phyloP scores from a whole-genome alignment of 2,888 invertebrate species.

The Plemyria rubiginata region DNA sequence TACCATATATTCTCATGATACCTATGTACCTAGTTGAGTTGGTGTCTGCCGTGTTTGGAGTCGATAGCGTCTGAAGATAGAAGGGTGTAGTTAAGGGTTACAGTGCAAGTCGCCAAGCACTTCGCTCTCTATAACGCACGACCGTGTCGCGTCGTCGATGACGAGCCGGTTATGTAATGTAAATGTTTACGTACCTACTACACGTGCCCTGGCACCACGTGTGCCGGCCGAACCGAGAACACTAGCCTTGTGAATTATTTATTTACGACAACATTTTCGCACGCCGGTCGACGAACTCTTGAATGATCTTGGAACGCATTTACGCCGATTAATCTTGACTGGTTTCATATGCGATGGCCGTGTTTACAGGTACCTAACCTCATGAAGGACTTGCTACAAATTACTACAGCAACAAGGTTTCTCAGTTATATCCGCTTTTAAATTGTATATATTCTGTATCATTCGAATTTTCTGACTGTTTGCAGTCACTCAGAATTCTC shows the following conservation, averaged over 20 bases:
- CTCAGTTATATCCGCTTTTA: not conserved
- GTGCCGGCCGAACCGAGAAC: conserved; percentile 81
- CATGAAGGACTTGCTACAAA: conserved; percentile 2
- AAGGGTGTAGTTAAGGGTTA: conserved; percentile 36
- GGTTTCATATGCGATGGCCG: conserved; percentile 47
- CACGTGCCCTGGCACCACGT: conserved; percentile 78
- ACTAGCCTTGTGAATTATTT: conserved; percentile 86
- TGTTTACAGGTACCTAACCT: conserved; percentile 17
- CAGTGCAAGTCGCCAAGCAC: conserved; percentile 62
- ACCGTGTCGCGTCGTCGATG: conserved; percentile 71
- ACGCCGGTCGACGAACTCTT: conserved; percentile 82
- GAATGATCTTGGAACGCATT: conserved; percentile 81
- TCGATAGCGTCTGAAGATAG: not conserved
- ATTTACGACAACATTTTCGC: conserved; percentile 85
- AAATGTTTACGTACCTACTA: conserved; percentile 83
- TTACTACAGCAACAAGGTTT: conserved; percentile 3
- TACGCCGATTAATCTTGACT: conserved; percentile 77
- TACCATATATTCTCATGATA: not conserved
- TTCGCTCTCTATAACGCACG: conserved; percentile 76
- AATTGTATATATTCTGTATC: not conserved
- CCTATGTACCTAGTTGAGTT: too few relatives aligned
- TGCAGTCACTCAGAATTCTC: too few relatives aligned
- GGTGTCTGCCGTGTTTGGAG: not conserved
- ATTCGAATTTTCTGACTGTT: not conserved
- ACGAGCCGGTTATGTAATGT: conserved; percentile 84